A percentile compares a stretch with the other conserved stretches of the same genome.
Conservation (phyloP, 2,888 invertebrate species). For the Troglohyphantes excavatus region DNA sequence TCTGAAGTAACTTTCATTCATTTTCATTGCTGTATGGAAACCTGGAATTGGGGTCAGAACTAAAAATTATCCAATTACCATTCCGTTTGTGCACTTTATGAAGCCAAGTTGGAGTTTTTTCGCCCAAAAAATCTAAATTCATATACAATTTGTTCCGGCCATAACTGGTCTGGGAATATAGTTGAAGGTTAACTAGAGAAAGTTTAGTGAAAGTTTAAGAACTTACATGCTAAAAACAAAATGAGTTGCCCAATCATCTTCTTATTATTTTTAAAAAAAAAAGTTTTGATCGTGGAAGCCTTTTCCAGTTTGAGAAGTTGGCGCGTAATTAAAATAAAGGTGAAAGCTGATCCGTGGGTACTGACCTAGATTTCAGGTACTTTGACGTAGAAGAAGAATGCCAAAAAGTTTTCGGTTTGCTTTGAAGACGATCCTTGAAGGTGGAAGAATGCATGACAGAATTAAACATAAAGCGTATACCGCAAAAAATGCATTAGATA, state of each 20-base stretch:
- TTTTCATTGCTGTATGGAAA: neutral
- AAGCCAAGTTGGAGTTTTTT: constrained; percentile 13
- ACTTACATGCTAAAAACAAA: neutral
- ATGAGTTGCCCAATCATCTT: constrained; percentile 14
- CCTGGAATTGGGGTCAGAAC: constrained; percentile 26
- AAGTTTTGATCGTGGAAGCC: neutral
- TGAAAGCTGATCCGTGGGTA: neutral
- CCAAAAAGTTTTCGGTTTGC: too few relatives aligned
- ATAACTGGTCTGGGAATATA: neutral
- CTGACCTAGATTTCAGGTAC: neutral
- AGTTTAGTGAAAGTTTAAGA: constrained; percentile 28
- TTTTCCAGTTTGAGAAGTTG: neutral
- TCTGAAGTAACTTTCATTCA: constrained; percentile 46
- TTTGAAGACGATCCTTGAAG: too few relatives aligned
- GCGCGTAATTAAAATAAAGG: neutral
- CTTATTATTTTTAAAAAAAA: too few relatives aligned
- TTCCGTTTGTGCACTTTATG: constrained; percentile 35
- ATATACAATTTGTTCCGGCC: neutral
- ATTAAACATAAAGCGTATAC: too few relatives aligned
- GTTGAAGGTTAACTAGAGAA: constrained; percentile 6
- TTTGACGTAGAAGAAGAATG: too few relatives aligned
- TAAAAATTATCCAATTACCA: constrained; percentile 52
- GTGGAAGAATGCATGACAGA: too few relatives aligned
- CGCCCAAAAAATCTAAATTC: constrained; percentile 49
- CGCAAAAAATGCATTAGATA: too few relatives aligned